Evolutionary conservation across 2,113 vertebrate genomes (phyloP).

Genomic region (Labeo catla): DNA sequence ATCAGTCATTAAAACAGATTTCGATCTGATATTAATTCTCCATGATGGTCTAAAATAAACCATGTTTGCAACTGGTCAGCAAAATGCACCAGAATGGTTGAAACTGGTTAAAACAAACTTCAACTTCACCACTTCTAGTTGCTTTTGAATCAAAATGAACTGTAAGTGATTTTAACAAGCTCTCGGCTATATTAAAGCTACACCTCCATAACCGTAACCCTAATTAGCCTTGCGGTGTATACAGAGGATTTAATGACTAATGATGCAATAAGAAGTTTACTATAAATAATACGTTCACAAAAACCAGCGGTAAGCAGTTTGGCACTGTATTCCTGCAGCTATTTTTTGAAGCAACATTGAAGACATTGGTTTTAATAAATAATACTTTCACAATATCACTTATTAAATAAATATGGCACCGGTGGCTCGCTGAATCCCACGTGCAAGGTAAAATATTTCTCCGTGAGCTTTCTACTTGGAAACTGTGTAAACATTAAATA

Average conservation of each 20-base stretch:
- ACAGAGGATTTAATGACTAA: slow-evolving; percentile 17
- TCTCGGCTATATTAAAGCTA: neutral
- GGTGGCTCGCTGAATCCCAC: neutral
- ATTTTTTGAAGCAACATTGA: neutral
- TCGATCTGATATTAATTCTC: no score
- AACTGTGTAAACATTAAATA: neutral
- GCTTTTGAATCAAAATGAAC: neutral
- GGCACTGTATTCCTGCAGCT: neutral
- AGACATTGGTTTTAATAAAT: neutral
- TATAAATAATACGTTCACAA: slow-evolving; percentile 7
- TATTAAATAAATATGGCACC: neutral
- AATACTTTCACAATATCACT: neutral
- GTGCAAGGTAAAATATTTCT: neutral
- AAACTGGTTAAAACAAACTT: neutral
- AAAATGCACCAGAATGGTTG: neutral
- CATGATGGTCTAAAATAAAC: neutral
- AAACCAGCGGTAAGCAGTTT: neutral
- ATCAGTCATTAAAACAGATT: no score
- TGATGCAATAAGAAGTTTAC: neutral
- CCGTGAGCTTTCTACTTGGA: neutral
- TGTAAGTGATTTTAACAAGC: neutral
- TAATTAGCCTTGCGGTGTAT: slow-evolving; percentile 8
- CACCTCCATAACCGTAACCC: neutral
- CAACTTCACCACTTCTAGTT: neutral
- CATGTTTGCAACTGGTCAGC: neutral